Evolutionary conservation across 2,797 vertebrate genomes (phyloP), one percentile per base, ranked within the genome.

Genomic region (Vespertilio murinus): DNA sequence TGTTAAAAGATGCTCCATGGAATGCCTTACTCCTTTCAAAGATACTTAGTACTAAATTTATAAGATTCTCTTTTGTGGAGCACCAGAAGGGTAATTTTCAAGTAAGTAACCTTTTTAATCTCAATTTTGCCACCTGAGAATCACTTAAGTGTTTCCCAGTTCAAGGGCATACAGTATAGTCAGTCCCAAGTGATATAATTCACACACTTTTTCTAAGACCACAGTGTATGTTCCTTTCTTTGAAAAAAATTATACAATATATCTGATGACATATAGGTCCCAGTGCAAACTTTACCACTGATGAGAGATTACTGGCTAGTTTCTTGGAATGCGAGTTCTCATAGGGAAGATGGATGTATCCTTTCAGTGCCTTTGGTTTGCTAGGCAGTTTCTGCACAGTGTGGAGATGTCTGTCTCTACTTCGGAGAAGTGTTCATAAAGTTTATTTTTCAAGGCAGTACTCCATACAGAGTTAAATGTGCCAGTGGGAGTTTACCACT

Each of bases 1-100:
- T 83, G 47, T 92, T 86, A 80, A 90, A 89, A 49, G 16, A 52
- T 73, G 88, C 52, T 95, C 74, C 25, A 33, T 17, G 23, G 52
- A 54, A 83, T 90, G 64, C 64, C 47, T 86, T 11, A 52, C 38
- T 10, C 78, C 42, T 83, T 79, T 77, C 40, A 93, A 88, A 87
- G 65, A 85, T 42, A 78, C 25, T 90, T 94, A 71, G 35, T 42
- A 14, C 49, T 74, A 54, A 59, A 88, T 93, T 85, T 93, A 75
- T 93, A 95, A 75, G 23, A 20, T 61, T 90, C 35, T 91, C 38
- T 95, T 88, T 95, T 94, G 73, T 90, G 22, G 85, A 88, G 35
- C 8, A 94, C 79, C 52, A 38, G 20, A 87, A 80, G 61, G 30
- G 49, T 65, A 74, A 92, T 88, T 96, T 95, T 92, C 69, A 95